Evolutionary conservation across 2,888 invertebrate genomes (phyloP), one percentile per base, ranked within the genome.

Genomic region (Cybosia mesomella): DNA sequence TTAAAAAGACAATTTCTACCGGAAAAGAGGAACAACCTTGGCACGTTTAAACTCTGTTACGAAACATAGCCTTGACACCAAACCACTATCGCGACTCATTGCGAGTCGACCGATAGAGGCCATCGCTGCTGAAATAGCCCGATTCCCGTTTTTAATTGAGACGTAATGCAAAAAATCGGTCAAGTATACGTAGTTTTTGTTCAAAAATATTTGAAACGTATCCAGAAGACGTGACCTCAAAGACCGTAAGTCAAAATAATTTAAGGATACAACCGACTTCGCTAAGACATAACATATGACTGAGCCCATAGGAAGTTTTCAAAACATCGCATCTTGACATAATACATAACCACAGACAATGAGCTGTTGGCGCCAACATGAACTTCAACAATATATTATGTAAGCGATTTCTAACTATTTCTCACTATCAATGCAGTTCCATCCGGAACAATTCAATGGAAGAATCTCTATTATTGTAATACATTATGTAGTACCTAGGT

Each of bases 31-130:
- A 82, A 81, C 83, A 82, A 76, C 94, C 94, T 92, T 94, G 93
- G 88, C 94, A 93, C 86, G 84, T 89, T 85, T 93, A 82, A 75
- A 78, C 49, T 34, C 73, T 71, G 87, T 93, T 94, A 94, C 91
- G 90, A 91, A 89, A 93, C 83, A 55, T 53, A 87, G 87, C 94
- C 94, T 94, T 94, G 94, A 94, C 94, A 95, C 91, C 88, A 92
- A 90, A 93, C 85, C 85, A 88, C 92, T 94, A 95, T 94, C 94
- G 91, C 87, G 85, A 86, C 74, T 76, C 89, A 95, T 94, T 93
- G 91, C 87, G 85, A 86, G 75, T 76, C 89, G 89, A 87, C 90
- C 87, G 90, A 87, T 85, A 92, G 91, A 93, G 93, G 94, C 88
- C 92, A 88, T 83, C 86, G 64, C 68, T 28, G 67, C 90, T 85